Percentiles rank a stretch among this genome's conserved stretches.
phyloP scores from a whole-genome alignment of 2,113 vertebrate species.

The Chiloscyllium plagiosum region DNA sequence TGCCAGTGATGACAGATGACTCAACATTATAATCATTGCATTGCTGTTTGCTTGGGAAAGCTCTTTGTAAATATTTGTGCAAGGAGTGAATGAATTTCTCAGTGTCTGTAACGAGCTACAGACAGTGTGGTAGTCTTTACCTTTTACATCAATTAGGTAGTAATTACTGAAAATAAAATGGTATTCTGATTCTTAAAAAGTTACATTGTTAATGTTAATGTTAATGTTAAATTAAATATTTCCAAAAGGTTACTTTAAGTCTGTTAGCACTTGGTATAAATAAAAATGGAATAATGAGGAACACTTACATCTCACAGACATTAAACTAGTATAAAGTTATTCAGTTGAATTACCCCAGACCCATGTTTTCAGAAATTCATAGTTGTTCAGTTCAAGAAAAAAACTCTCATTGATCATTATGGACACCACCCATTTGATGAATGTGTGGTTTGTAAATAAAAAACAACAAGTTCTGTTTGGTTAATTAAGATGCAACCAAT shows the following conservation, averaged over 20 bases:
- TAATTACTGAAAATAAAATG: neutral
- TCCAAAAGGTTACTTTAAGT: neutral
- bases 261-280: neutral
- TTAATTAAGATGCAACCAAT: neutral
- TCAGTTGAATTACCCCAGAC: neutral
- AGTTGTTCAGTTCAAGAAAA: neutral
- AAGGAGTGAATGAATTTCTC: neutral
- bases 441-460: neutral
- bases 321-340: neutral
- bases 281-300: neutral
- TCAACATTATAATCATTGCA: neutral
- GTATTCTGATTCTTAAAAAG: neutral
- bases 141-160: neutral
- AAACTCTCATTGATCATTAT: neutral
- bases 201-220: neutral
- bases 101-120: neutral
- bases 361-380: neutral
- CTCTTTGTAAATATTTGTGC: neutral
- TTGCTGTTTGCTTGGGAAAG: neutral
- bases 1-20: neutral
- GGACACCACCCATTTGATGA: neutral
- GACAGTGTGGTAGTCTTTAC: neutral
- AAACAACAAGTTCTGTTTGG: neutral
- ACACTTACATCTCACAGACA: neutral
- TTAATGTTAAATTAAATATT: neutral